phyloP scores from a whole-genome alignment of 2,888 invertebrate genomes.

The Bhutanitis thaidina region DNA sequence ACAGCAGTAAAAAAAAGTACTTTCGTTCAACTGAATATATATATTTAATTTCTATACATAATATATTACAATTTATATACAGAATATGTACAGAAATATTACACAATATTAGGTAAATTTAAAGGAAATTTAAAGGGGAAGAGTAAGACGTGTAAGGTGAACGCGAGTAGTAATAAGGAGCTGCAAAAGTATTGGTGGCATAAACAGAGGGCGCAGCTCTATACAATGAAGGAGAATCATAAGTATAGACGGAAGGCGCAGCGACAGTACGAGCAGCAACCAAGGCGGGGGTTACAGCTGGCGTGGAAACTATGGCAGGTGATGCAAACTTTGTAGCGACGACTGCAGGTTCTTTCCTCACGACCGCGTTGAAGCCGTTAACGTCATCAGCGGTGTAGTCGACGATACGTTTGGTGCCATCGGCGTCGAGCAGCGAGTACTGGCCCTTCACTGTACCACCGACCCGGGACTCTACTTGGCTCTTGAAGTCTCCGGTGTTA shows the following conservation, averaged over 20 bases:
- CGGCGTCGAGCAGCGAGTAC: constrained; percentile 75
- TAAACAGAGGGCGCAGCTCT: background rate
- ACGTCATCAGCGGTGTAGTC: constrained; percentile 72
- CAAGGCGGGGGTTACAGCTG: constrained; percentile 22
- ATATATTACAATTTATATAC: too few relatives aligned
- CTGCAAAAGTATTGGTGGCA: constrained; percentile 1
- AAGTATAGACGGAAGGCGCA: constrained; percentile 22
- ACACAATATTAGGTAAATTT: background rate
- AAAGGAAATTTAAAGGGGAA: background rate
- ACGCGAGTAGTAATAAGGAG: constrained; percentile 16
- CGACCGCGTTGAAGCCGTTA: constrained; percentile 78
- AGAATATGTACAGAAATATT: too few relatives aligned
- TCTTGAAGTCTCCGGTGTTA: constrained; percentile 78
- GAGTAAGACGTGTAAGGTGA: constrained; percentile 5
- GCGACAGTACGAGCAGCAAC: constrained; percentile 24
- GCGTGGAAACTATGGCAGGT: constrained; percentile 26
- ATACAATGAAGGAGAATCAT: background rate
- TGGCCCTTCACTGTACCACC: constrained; percentile 73
- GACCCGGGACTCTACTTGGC: constrained; percentile 70
- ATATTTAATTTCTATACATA: too few relatives aligned
- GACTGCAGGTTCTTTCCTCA: constrained; percentile 67
- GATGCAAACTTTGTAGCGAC: constrained; percentile 27
- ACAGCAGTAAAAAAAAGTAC: too few relatives aligned
- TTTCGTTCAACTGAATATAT: too few relatives aligned
- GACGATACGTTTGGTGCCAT: constrained; percentile 75